Evolutionary conservation across 30 jellyfish, hydroid and myxozoan species (phyloP).

Genomic region (Cassiopea xamachana): DNA sequence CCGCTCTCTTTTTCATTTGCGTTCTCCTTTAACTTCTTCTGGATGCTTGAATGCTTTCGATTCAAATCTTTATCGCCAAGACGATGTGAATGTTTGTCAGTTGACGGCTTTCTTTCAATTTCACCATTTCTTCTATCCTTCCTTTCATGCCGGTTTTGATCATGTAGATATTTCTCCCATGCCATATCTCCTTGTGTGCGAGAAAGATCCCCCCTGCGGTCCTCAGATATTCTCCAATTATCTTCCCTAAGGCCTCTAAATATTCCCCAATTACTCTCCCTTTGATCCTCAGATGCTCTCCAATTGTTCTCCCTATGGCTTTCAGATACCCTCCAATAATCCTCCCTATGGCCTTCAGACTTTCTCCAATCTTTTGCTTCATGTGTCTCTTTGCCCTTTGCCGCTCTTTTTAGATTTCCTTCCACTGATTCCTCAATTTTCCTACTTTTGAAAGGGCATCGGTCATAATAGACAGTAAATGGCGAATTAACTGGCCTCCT

Average conservation of each 20-base stretch:
- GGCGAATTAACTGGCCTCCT: conserved; percentile 40
- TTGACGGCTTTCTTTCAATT: background rate
- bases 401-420: background rate
- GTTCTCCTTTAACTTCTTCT: background rate
- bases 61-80: background rate
- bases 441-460: conserved; percentile 34
- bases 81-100: background rate
- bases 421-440: background rate
- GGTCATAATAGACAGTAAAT: conserved; percentile 66
- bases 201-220: background rate
- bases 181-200: background rate
- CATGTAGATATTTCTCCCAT: background rate
- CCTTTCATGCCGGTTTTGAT: background rate
- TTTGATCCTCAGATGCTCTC: too few species aligned
- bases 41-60: background rate
- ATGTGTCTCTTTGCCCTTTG: background rate
- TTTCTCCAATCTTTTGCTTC: background rate
- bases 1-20: background rate
- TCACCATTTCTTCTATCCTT: background rate
- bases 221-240: background rate
- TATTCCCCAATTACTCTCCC: too few species aligned
- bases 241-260: too few species aligned
- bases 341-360: background rate
- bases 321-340: background rate
- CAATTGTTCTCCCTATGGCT: too few species aligned